Evolutionary conservation across 1,140 invertebrate species (phyloP).

Genomic region (Caenorhabditis inopinata): DNA sequence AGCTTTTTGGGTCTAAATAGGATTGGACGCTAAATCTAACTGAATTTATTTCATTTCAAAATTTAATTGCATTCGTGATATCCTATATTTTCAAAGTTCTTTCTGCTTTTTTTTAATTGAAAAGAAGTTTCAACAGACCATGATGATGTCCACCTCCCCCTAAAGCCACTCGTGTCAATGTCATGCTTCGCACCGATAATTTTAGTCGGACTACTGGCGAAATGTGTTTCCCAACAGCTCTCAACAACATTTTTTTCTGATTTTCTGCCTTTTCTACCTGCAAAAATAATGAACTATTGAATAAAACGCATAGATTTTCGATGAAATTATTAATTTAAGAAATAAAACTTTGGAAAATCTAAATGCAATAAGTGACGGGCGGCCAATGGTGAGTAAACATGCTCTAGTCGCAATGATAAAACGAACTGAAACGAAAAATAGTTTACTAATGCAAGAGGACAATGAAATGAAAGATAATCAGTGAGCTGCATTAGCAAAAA

Average conservation of each 20-base stretch:
- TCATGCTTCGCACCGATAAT: background rate
- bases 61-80: too few species aligned
- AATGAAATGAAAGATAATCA: too few species aligned
- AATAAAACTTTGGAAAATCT: background rate
- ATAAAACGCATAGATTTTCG: background rate
- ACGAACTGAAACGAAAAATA: background rate
- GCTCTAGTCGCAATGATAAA: slow-evolving; percentile 22
- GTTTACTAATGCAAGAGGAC: too few species aligned
- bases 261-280: slow-evolving; percentile 10
- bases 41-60: too few species aligned
- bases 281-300: background rate
- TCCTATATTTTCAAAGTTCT: too few species aligned
- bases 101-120: too few species aligned
- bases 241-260: background rate
- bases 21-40: too few species aligned
- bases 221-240: background rate
- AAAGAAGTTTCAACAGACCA: background rate
- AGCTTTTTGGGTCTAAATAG: too few species aligned
- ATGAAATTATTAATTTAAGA: background rate
- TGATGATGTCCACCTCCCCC: slow-evolving; percentile 35
- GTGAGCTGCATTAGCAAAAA: too few species aligned
- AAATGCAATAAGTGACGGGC: background rate
- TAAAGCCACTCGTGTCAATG: background rate
- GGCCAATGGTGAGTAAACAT: slow-evolving; percentile 11
- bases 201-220: background rate